A percentile compares a stretch with the other conserved stretches of the same genome.
These are phyloP conservation scores for Pandion haliaetus DNA, from an alignment of 2,113 vertebrate genomes.

Conservation along the genomic window DNA sequence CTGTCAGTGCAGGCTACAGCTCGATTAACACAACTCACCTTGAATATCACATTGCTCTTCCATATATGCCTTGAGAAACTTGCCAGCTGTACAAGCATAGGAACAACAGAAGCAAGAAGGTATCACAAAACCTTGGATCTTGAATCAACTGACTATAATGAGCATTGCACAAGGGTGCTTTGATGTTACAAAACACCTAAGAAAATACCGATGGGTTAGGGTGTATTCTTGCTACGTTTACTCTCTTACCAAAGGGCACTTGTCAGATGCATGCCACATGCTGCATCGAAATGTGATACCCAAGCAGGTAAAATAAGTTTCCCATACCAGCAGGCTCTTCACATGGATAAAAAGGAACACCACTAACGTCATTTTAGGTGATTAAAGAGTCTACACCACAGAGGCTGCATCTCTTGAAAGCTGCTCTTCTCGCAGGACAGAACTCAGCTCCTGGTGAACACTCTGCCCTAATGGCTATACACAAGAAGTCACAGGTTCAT, in stretches of 20 bases:
- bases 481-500: not conserved
- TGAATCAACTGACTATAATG: not conserved
- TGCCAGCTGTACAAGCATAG: constrained; percentile 19
- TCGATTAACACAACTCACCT: not conserved
- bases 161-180: constrained; percentile 2
- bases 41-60: not conserved
- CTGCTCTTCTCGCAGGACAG: not conserved
- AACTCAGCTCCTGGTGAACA: not conserved
- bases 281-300: not conserved
- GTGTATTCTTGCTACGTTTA: not conserved
- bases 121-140: not conserved
- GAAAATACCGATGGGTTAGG: not conserved
- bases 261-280: constrained; percentile 3
- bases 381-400: not conserved
- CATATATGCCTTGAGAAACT: not conserved
- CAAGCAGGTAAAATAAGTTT: not conserved
- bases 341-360: constrained; percentile 6
- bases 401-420: not conserved
- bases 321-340: not conserved
- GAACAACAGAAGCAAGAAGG: constrained; percentile 22
- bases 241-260: not conserved
- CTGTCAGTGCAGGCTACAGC: not conserved
- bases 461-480: accelerated
- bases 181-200: no score
- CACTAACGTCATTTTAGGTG: not conserved